phyloP scores from a whole-genome alignment of 2,888 invertebrate species.

The Chesias legatella region DNA sequence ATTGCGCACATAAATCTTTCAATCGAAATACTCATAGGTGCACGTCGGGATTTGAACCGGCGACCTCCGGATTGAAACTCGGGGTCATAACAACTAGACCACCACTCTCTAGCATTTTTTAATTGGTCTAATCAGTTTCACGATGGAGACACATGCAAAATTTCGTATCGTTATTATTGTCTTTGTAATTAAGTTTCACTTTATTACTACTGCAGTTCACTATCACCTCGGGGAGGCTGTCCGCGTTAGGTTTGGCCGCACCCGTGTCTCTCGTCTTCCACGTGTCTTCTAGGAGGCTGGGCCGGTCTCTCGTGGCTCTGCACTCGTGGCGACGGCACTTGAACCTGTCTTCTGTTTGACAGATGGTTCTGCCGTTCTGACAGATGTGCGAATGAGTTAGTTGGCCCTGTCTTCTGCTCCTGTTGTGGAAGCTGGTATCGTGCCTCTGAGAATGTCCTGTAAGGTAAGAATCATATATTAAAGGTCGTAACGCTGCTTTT shows the following conservation, averaged over 20 bases:
- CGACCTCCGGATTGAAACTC: too few species aligned
- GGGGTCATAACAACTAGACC: too few species aligned
- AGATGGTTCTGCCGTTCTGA: constrained; percentile 22
- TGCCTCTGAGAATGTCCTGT: constrained; percentile 55
- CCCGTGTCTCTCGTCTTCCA: background rate
- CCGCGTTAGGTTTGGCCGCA: constrained; percentile 1
- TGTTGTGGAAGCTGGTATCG: constrained; percentile 31
- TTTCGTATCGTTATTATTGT: background rate
- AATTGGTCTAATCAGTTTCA: too few species aligned
- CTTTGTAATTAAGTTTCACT: constrained; percentile 2
- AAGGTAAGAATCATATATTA: constrained; percentile 17
- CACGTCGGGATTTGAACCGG: too few species aligned
- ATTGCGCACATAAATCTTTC: too few species aligned
- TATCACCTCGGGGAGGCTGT: constrained; percentile 3
- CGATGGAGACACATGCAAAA: too few species aligned
- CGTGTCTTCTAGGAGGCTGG: background rate
- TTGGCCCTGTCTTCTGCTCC: constrained; percentile 23
- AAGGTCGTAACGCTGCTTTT: too few species aligned
- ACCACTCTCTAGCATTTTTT: too few species aligned
- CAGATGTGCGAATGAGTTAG: constrained; percentile 27
- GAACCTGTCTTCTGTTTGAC: background rate
- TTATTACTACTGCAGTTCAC: constrained; percentile 7
- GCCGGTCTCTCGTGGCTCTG: too few species aligned
- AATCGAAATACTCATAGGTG: too few species aligned
- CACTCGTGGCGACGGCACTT: background rate